Base-by-base conservation (phyloP, 2,113 vertebrate genomes). In the Connochaetes taurinus region DNA sequence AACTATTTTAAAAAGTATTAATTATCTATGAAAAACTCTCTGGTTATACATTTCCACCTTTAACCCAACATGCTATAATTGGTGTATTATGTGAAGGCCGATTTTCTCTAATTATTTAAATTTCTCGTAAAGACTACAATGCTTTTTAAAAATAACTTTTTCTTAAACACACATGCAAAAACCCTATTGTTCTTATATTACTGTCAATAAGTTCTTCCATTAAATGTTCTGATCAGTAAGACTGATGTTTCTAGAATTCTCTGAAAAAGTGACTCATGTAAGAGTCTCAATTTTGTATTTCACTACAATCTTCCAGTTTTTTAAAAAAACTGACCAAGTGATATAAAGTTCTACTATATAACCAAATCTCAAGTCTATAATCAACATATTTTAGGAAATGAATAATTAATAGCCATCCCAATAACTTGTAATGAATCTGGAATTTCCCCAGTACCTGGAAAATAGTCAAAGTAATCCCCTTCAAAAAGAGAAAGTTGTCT, bases 401-500 rank as follows among this genome's bases (percentile, higher is more conserved):
- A 98, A 97, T 97, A 98, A 95, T 98, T 96, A 95, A 95, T 90
- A 98, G 97, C 93, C 97, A 98, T 96, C 92, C 98, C 97, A 97
- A 97, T 97, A 97, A 98, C 90, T 97, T 97, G 97, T 87, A 98
- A 98, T 90, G 92, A 98, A 98, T 96, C 97, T 98, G 97, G 98
- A 98, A 98, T 98, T 98, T 95, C 97, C 97, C 97, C 97, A 98
- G 98, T 98, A 98, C 97, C 98, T 98, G 98, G 97, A 98, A 98
- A 98, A 98, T 96, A 98, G 98, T 50, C 98, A 97, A 98, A 98
- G 98, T 96, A 98, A 98, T 98, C 98, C 98, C 98, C 97, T 98
- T 98, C 98, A 98, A 98, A 98, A 98, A 98, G 97, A 98, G 97
- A 97, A 97, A 98, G 97, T 97, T 98, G 98, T 98, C 97, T 98